Evolutionary conservation across 2,888 invertebrate species (phyloP).

Genomic region (Cryptocephalus primarius): DNA sequence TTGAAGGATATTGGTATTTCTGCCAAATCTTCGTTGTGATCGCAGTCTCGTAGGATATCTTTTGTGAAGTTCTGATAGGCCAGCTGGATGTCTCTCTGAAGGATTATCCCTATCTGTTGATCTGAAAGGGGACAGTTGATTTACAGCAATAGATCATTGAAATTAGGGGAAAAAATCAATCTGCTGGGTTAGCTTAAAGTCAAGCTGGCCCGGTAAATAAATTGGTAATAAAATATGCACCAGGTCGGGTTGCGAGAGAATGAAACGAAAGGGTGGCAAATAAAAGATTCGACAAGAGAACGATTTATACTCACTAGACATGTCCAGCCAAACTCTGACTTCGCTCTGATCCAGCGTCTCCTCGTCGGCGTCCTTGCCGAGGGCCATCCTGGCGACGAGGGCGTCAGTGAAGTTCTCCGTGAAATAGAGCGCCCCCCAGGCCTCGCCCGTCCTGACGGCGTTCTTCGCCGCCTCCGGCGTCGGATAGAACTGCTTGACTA

Average conservation of each 20-base stretch:
- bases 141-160: no score
- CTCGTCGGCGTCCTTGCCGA: constrained; percentile 73
- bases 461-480: constrained; percentile 53
- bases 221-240: no score
- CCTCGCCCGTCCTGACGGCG: constrained; percentile 65
- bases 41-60: constrained; percentile 59
- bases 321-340: constrained; percentile 81
- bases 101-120: constrained; percentile 86
- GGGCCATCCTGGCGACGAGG: constrained; percentile 66
- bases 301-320: constrained; percentile 68
- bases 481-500: constrained; percentile 58
- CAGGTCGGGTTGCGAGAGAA: no score
- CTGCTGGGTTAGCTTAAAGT: no score
- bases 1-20: constrained; percentile 84
- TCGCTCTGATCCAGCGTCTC: constrained; percentile 81
- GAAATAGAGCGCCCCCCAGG: constrained; percentile 84
- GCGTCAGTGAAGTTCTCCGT: constrained; percentile 84
- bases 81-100: constrained; percentile 75
- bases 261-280: no score
- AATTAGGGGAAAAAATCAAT: no score
- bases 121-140: constrained; percentile 38
- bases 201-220: no score
- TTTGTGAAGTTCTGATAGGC: constrained; percentile 79
- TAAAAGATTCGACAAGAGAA: no score
- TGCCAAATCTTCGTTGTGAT: constrained; percentile 74